Conservation (phyloP, 2,888 invertebrate genomes). For the Folsomia candida region DNA sequence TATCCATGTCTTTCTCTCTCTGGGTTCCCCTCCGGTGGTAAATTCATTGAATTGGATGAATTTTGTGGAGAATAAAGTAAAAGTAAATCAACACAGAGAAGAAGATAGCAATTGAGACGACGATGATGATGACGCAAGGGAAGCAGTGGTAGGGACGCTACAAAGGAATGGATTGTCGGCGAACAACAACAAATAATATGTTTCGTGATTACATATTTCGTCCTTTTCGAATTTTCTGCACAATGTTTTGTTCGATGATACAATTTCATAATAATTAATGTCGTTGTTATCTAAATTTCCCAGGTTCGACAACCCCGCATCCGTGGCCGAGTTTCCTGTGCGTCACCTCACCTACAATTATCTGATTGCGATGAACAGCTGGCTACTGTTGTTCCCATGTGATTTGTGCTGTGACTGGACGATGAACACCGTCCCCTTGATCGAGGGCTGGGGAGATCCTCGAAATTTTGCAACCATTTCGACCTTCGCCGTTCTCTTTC, state of each 20-base stretch:
- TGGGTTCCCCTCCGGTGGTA: constrained; percentile 15
- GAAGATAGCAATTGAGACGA: too few species aligned
- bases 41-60: background rate
- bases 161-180: too few species aligned
- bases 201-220: constrained; percentile 2
- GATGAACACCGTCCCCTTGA: constrained; percentile 89
- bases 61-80: background rate
- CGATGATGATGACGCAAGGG: too few species aligned
- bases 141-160: too few species aligned
- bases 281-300: constrained; percentile 46
- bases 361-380: constrained; percentile 83
- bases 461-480: constrained; percentile 77
- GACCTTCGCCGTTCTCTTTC: constrained; percentile 61
- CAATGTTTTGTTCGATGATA: background rate
- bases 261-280: too few species aligned
- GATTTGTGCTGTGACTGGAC: constrained; percentile 95
- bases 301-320: constrained; percentile 96
- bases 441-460: constrained; percentile 73
- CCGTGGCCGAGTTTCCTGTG: constrained; percentile 76
- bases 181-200: too few species aligned
- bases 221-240: background rate
- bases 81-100: too few species aligned
- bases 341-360: constrained; percentile 91
- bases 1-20: too few species aligned
- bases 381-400: constrained; percentile 84